Base-by-base conservation (phyloP, 2,888 invertebrate species). In the Aplocera efformata region DNA sequence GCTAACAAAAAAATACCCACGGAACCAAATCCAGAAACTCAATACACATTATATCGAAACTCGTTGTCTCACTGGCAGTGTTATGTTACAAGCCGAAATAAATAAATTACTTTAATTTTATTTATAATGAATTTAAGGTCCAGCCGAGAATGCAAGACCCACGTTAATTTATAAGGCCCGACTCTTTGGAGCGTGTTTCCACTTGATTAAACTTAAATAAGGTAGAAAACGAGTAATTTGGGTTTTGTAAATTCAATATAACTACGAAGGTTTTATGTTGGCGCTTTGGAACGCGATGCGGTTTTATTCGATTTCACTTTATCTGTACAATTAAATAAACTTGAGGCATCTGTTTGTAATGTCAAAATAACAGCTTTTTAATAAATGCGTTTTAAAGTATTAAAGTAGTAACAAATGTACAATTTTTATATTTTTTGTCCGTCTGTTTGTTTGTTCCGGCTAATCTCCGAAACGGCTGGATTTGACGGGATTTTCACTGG, bases 61-160 rank as follows among this genome's bases (percentile, higher is more conserved):
- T 10, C 17, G 32, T 41, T 35, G 32, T 42, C 41, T 43, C 39
- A 32, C 50, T 36, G 26, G 41, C 47, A 43, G 54, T 56, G 52
- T 54, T 37, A 49, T 32, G 50, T 54, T 49, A 52, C 54, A 56
- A 28, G 41, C 32, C 37, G 38, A 50, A 54, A 49, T 47, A 54
- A 50, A 56, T 51, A 53, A 53, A 42, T 47, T 43, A 54, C 38
- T 40, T 36, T 45, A 36, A 36, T 45, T 39, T 44, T 38, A 39
- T 44, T 43, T 43, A 43, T 45, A 48, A 39, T 44, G 44, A 48
- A 48, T 50, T 52, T 56, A 47, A 48, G 47, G 43, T 42, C 39
- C 34, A 37, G 41, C 43, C 48, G 41, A 27, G 43, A 33, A 36
- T 47, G 45, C 46, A 40, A 42, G 42, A 43, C 32, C 31, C 29